Base-by-base conservation (phyloP, 2,888 invertebrate genomes). In the Polylopha cassiicola region DNA sequence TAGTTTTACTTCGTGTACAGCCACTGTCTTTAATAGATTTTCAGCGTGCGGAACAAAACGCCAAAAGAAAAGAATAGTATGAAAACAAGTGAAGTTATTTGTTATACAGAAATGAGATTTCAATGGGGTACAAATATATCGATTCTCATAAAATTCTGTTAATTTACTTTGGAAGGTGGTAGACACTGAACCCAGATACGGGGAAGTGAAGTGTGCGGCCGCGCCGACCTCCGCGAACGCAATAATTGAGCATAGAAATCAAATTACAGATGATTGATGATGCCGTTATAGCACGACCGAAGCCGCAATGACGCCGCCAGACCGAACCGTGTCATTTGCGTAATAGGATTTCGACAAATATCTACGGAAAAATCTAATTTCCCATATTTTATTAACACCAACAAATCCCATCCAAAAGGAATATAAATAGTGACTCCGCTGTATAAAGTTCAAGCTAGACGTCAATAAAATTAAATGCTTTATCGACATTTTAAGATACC, bases 211-310 rank as follows among this genome's bases (percentile, higher is more conserved):
- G 69, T 68, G 66, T 65, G 65, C 66, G 65, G 62, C 69, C 62
- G 66, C 54, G 56, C 58, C 80, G 82, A 82, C 77, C 81, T 80
- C 79, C 71, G 76, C 74, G 75, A 74, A 81, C 78, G 80, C 74
- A 84, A 84, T 85, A 85, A 85, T 84, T 85, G 85, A 82, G 80
- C 79, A 81, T 82, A 84, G 82, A 84, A 85, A 85, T 84, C 84
- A 82, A 84, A 85, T 85, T 82, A 84, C 75, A 74, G 80, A 82
- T 77, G 84, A 85, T 85, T 82, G 84, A 84, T 77, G 80, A 81
- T 82, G 70, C 84, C 84, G 85, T 84, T 85, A 81, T 71, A 51
- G 79, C 80, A 81, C 80, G 78, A 77, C 71, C 65, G 69, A 65
- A 73, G 79, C 77, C 72, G 73, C 81, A 79, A 73, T 73, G 77